Conservation (phyloP, 2,113 vertebrate genomes). For the Ageneiosus marmoratus region DNA sequence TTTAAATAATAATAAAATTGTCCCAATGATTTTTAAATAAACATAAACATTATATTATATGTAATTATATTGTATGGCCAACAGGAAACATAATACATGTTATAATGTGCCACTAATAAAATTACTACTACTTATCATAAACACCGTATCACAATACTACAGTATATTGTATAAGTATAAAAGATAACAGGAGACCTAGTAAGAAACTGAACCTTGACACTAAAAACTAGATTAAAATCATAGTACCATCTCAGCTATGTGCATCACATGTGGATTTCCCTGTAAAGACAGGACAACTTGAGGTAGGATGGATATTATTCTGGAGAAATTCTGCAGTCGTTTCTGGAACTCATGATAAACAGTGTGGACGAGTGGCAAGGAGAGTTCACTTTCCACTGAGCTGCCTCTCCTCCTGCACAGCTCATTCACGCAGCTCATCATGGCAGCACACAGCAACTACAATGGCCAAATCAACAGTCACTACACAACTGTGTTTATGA, state of each 20-base stretch:
- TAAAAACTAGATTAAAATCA: background rate
- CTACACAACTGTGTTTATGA: background rate
- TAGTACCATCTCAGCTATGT: constrained; percentile 37
- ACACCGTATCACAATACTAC: background rate
- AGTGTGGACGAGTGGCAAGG: constrained; percentile 82
- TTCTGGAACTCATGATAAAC: constrained; percentile 79
- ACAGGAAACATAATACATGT: background rate
- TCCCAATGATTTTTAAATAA: constrained; percentile 38
- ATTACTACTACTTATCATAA: background rate
- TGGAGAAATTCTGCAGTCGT: constrained; percentile 85
- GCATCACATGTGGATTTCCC: constrained; percentile 37
- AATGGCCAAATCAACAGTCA: background rate
- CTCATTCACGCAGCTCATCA: constrained; percentile 79
- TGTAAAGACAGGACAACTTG: constrained; percentile 47
- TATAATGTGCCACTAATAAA: background rate
- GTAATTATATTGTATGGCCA: background rate
- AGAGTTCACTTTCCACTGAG: constrained; percentile 30
- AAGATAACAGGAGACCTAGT: background rate
- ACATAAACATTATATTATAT: background rate
- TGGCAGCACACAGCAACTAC: constrained; percentile 55
- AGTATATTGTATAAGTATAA: background rate
- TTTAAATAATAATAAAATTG: constrained; percentile 44
- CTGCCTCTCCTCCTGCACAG: constrained; percentile 50
- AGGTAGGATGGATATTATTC: constrained; percentile 79
- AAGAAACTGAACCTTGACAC: background rate